Conservation (phyloP, 1,140 invertebrate genomes). For the Bombus consobrinus region DNA sequence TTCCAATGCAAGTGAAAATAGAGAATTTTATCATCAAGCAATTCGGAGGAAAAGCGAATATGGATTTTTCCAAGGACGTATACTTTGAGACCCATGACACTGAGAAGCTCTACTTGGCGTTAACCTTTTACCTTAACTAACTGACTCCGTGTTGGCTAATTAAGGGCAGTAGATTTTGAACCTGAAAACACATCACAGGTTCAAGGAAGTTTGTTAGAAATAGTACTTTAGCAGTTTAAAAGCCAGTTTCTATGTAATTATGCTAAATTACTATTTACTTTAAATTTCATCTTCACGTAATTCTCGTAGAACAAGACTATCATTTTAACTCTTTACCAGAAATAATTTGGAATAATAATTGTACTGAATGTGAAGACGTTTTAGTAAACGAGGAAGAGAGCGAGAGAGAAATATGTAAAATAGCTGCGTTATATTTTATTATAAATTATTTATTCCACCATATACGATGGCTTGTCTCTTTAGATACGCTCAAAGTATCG, state of each 20-base stretch:
- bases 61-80: neutral
- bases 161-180: neutral
- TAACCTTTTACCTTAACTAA: neutral
- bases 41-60: neutral
- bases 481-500: accelerated
- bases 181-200: neutral
- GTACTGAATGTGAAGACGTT: too few relatives aligned
- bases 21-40: neutral
- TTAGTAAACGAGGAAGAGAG: too few relatives aligned
- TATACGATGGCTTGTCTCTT: too few relatives aligned
- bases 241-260: neutral
- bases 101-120: neutral
- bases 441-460: too few relatives aligned
- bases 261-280: neutral
- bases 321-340: neutral
- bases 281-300: neutral
- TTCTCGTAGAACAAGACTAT: neutral
- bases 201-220: neutral
- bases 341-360: too few relatives aligned
- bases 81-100: too few relatives aligned
- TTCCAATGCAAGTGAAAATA: neutral
- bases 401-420: too few relatives aligned
- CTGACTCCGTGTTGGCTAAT: neutral
- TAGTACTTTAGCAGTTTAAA: neutral
- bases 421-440: too few relatives aligned